These are phyloP conservation scores for Varanus komodoensis DNA, from an alignment of 2,113 vertebrate genomes.

Conservation along the genomic window DNA sequence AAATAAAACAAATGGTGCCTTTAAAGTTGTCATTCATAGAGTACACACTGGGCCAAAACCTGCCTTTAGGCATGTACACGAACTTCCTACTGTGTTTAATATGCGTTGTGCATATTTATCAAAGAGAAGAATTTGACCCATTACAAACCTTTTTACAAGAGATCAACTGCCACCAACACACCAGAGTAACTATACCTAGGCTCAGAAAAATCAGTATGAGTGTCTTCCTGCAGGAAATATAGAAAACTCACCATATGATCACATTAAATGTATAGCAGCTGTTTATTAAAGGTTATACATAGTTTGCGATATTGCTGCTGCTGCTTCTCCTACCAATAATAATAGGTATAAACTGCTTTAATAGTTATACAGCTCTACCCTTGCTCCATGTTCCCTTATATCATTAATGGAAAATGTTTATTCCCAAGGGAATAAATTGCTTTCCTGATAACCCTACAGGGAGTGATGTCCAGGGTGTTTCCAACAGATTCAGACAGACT, in stretches of 20 bases:
- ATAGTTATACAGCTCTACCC: no score
- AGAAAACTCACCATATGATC: neutral
- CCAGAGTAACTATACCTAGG: neutral
- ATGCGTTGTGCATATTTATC: neutral
- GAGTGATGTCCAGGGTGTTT: no score
- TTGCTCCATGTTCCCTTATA: no score
- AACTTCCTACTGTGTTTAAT: neutral
- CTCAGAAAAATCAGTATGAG: neutral
- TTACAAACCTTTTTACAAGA: neutral
- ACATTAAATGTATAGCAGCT: neutral
- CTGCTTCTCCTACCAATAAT: no score
- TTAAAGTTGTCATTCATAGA: neutral
- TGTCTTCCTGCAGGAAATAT: neutral
- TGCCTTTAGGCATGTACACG: neutral
- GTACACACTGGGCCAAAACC: constrained; percentile 2
- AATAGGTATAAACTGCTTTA: no score
- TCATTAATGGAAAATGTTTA: no score
- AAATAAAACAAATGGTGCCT: neutral
- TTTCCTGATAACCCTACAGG: no score
- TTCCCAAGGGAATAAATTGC: no score
- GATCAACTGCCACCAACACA: neutral
- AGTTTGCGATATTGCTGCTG: no score
- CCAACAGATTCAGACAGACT: no score
- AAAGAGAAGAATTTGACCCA: neutral
- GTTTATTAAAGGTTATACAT: no score